phyloP scores from a whole-genome alignment of 2,888 invertebrate species.

The Callyntrura sp. region DNA sequence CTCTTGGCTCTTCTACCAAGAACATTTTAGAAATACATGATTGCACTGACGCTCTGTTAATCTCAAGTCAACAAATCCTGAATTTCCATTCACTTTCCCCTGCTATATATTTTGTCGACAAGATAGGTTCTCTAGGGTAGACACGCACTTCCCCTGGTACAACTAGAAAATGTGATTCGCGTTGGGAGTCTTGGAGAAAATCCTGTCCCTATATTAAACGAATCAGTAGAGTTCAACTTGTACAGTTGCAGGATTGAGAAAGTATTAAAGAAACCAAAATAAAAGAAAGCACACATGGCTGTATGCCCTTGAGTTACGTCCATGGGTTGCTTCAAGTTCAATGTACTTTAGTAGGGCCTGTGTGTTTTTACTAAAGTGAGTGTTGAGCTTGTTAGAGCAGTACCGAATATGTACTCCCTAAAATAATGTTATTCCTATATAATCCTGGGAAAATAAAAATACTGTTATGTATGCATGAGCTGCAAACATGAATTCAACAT shows the following conservation, averaged over 20 bases:
- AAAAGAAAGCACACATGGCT: background rate
- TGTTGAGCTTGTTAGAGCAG: background rate
- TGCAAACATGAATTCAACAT: slow-evolving; percentile 10
- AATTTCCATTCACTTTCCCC: slow-evolving; percentile 37
- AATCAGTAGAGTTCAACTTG: background rate
- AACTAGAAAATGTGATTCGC: too few relatives aligned
- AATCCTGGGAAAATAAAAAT: slow-evolving; percentile 11
- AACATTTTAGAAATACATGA: background rate
- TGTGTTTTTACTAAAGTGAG: too few relatives aligned
- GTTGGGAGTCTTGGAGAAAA: too few relatives aligned
- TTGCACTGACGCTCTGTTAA: background rate
- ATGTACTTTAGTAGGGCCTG: background rate
- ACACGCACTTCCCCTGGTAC: slow-evolving; percentile 13
- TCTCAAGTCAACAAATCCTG: slow-evolving; percentile 8
- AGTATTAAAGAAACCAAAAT: background rate
- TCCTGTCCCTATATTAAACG: background rate
- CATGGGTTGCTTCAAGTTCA: slow-evolving; percentile 38
- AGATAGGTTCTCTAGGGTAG: background rate
- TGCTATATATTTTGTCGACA: background rate
- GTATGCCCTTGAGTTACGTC: slow-evolving; percentile 33
- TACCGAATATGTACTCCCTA: background rate
- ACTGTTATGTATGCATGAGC: slow-evolving; percentile 15
- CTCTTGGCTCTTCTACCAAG: too few relatives aligned
- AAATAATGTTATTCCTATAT: background rate
- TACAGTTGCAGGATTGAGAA: background rate